Base-by-base conservation (phyloP, 2,113 vertebrate genomes). In the Corythoichthys intestinalis region DNA sequence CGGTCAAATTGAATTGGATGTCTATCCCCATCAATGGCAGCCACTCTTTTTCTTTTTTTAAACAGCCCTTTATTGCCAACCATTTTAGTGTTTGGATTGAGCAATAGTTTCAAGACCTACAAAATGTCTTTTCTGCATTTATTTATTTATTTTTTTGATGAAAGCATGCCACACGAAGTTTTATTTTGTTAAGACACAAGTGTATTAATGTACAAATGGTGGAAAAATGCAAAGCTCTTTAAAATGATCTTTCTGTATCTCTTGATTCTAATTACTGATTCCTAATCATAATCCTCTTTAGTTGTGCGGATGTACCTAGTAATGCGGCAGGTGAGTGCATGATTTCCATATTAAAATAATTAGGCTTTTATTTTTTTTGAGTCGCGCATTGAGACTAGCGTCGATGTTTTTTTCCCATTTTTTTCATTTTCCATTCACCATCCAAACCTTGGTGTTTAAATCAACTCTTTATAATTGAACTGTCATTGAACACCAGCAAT, bases 221-320 rank as follows among this genome's bases (percentile, higher is more conserved):
- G 63, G 65, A 71, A 62, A 52, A 56, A 11, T 20, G 62, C 28
- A 9, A 72, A 58, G 69, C 37, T 44, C 38, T 60, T 17, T 34
- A 64, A 20, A 69, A 20, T n/a, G n/a, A 53, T 7, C 50, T 53
- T n/a, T 17, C 50, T 20, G 50, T n/a, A n/a, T 53, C 28, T 15
- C 4, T 50, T 12, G 5, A 58, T 58, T 58, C 4, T 14, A 58
- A 58, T 58, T 14, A 58, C 34, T 6, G 56, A 58, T 35, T 35
- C 34, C 56, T 57, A 37, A 58, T 37, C 35, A 37, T 58, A 37
- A 58, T 58, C 56, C 12, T 57, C 11, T 37, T 56, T 56, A 7
- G 1, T 34, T 56, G n/a, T 56, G 17, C 9, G 20, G 53, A 20
- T 57, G 34, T 35, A 35, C 34, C 56, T 14, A 37, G 37, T 58